Percentiles rank a stretch among this genome's conserved stretches.
Conservation (phyloP, 2,797 vertebrate genomes). For the Amphiprion clarkii region DNA sequence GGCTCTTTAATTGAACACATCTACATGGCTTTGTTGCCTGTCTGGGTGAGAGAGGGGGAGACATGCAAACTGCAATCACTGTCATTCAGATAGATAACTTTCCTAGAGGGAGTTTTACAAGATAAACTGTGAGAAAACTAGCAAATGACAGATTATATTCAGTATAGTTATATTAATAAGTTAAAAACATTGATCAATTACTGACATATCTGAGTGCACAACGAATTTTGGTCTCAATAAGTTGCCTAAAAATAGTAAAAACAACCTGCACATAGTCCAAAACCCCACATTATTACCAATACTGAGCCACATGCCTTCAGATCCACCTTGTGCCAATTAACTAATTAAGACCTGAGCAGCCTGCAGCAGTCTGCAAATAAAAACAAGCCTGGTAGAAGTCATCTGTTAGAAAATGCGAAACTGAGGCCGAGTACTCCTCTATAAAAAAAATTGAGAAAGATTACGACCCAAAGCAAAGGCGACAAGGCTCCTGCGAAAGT, state of each 20-base stretch:
- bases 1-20: conserved; percentile 64
- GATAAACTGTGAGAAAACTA: neutral
- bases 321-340: conserved; percentile 64
- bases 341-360: conserved; percentile 47
- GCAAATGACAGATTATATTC: neutral
- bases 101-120: neutral
- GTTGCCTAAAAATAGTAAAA: neutral
- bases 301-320: neutral
- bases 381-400: conserved; percentile 20
- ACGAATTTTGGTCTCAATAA: neutral
- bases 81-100: conserved; percentile 11
- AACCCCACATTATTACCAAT: neutral
- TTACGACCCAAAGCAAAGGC: conserved; percentile 62
- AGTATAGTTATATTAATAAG: neutral
- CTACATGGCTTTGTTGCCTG: conserved; percentile 32
- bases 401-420: conserved; percentile 36
- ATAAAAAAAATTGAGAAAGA: conserved; percentile 63
- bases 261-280: neutral
- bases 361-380: conserved; percentile 1
- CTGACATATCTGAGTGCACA: neutral
- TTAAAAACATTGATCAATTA: neutral
- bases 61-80: conserved; percentile 38
- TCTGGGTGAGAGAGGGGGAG: conserved; percentile 5
- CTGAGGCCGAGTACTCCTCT: conserved; percentile 32
- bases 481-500: conserved; percentile 66